Base-by-base conservation (phyloP, 2,888 invertebrate genomes). In the Folsomia manolachei region DNA sequence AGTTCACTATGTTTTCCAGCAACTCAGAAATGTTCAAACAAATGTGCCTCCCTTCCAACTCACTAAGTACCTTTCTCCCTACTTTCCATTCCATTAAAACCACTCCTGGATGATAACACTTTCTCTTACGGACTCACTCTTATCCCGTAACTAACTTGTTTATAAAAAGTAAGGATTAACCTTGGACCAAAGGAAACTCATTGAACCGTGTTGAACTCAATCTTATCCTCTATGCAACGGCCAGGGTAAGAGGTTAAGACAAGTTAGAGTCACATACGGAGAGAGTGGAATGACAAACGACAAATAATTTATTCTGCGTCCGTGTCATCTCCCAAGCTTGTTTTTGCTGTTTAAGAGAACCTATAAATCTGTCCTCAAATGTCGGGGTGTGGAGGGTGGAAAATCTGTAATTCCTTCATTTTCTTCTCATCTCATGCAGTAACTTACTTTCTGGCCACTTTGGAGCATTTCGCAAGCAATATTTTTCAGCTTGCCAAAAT, bases 341-440 rank as follows among this genome's bases (percentile, higher is more conserved):
- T 23, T 62, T 23, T 23, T 24, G 62, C 23, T 18, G 62, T 14
- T 39, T 39, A 39, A 39, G 39, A 39, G 39, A 39, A 39, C 39
- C 62, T 11, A 62, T 62, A 62, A 62, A 62, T 62, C 62, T 62
- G 60, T 60, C 60, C 60, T 60, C 62, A 62, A 62, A 2, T 62
- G 62, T 62, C n/a, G n/a, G 4, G 39, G 39, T 9, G 14, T 39
- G 39, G 14, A 39, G 39, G 39, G n/a, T n/a, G 7, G 39, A 39
- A 39, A 39, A 39, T 39, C 14, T 14, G 39, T 39, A 39, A 39
- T 39, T 39, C 39, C 39, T 39, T 39, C 39, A 39, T 39, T 39
- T 39, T 39, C 7, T 4, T 39, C 7, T n/a, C n/a, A n/a, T n/a
- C 39, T 39, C 39, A 39, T 39, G 7, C 39, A 39, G 39, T 39